Evolutionary conservation across 1,140 invertebrate species (phyloP), one percentile per base, ranked within the genome.

Genomic region (Halictus rubicundus): DNA sequence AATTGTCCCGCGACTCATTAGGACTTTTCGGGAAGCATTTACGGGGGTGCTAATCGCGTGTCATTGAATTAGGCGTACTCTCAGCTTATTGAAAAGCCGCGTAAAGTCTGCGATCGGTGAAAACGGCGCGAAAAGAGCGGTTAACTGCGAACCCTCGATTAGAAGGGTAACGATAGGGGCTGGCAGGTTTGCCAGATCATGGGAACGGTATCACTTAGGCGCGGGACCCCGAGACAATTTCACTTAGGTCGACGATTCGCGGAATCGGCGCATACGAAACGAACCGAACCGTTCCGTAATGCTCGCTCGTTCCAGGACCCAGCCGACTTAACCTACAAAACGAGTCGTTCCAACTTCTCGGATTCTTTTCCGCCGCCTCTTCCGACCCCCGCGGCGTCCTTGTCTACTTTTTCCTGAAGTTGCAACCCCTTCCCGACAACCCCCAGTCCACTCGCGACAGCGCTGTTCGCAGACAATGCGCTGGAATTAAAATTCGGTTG

Each of bases 191-290:
- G 81, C 87, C 87, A 87, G 87, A 88, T 85, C 81, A 79, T 78
- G 54, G 59, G 68, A 87, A 87, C 87, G 83, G 87, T 81, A 81
- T 87, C 77, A 59, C 54, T 86, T 80, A 80, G 46, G 59, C 68
- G 71, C 71, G 75, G 21, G 61, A 27, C 37, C 63, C 68, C 59
- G 66, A 37, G 61, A 37, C 85, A 84, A 82, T 86, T 86, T 85
- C 84, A 86, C 83, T 86, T 82, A 80, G 76, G 60, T 54, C 63
- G 64, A 46, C 80, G 57, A 78, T 85, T 81, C 66, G 46, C 68
- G 61, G 27, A 68, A 78, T 78, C 49, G 52, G 54, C 74, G 78
- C 59, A 42, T 68, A 74, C 72, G 60, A 46, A 46, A 74, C 49
- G 59, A n/a, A 68, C 27, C 16, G 59, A n/a, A 68, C 27, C 23